Conservation (phyloP, 2,888 invertebrate species). For the Saturnia japonica region DNA sequence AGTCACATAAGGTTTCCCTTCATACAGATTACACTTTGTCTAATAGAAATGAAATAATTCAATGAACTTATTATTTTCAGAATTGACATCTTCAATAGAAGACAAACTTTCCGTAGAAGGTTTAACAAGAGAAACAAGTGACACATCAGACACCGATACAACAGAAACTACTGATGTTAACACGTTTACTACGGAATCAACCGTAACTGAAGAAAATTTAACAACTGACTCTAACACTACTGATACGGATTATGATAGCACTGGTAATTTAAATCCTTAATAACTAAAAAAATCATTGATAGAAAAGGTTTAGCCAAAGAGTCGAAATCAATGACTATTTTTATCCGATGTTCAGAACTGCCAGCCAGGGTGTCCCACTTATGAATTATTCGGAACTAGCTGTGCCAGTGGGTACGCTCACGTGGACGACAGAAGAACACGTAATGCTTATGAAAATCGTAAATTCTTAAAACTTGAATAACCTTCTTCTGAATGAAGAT, state of each 20-base stretch:
- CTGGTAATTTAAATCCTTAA: not conserved
- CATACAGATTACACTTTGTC: no score
- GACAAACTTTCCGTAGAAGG: not conserved
- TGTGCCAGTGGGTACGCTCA: no score
- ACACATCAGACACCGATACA: not conserved
- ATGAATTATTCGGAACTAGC: not conserved
- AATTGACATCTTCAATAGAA: not conserved
- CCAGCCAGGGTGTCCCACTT: not conserved
- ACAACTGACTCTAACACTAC: not conserved
- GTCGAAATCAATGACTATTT: not conserved
- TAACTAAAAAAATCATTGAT: no score
- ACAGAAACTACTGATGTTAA: constrained; percentile 19
- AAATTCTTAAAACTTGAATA: no score
- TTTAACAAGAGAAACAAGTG: not conserved
- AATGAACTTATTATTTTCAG: not conserved
- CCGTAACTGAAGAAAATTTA: no score
- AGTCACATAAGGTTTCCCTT: not conserved
- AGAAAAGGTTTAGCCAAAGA: not conserved
- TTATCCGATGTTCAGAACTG: not conserved
- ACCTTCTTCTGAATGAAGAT: no score
- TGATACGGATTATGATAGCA: not conserved
- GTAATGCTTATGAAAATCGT: no score
- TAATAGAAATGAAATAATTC: not conserved
- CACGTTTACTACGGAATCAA: constrained; percentile 1
- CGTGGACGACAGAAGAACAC: no score